Evolutionary conservation across 1,140 invertebrate genomes (phyloP), one percentile per base, ranked within the genome.

Genomic region (Saccostrea echinata): DNA sequence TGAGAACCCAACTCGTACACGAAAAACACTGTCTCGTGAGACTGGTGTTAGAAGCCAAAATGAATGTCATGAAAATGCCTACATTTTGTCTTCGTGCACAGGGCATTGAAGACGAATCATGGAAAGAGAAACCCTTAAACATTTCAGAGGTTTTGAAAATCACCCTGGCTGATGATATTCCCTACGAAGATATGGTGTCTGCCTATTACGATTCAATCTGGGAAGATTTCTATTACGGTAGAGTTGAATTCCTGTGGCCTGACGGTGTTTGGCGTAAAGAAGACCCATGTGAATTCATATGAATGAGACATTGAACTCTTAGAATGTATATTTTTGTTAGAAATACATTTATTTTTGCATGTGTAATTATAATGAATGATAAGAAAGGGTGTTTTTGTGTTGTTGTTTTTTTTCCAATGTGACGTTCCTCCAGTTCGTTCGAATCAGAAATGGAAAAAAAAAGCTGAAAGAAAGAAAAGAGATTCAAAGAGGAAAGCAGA

Each of bases 81-180:
- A 61, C 57, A 61, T 61, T 61, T 61, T 61, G 57, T 61, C n/a
- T 61, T 18, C 57, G 57, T 61, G 57, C 57, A 61, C 4, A 61
- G 18, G 57, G 3, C n/a, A 21, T 61, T 61, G 57, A 61, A 18
- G 16, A 61, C 11, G 13, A 12, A 18, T 61, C 18, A 21, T 61
- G 18, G 57, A 18, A 61, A 61, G 57, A 61, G n/a, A 12, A 43
- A 43, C 35, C 35, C 35, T 43, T 18, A 18, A 18, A 6, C 3
- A n/a, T 21, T n/a, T 61, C n/a, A 6, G 57, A 61, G 13, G 57
- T 61, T n/a, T 18, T 61, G 6, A 61, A 61, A 61, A 61, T 61
- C 9, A 61, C 57, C 57, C 11, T 61, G 57, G 57, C 57, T 61
- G 57, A 61, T n/a, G 18, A n/a, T 18, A 4, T 61, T 21, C 57